Evolutionary conservation across 2,797 vertebrate species (phyloP).

Genomic region (Falco columbarius): DNA sequence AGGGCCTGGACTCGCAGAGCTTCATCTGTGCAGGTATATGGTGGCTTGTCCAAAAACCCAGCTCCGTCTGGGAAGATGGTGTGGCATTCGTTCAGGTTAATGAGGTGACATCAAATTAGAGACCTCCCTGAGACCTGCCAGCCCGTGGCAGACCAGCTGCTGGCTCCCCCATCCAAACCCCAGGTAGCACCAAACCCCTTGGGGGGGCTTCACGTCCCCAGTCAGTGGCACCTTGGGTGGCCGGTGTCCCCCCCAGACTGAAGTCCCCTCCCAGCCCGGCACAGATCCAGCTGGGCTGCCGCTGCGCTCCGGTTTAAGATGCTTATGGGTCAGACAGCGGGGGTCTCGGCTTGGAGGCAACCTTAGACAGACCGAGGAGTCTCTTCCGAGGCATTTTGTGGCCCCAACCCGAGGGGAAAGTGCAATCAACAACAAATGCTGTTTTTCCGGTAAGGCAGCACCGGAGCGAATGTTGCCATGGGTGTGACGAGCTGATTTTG

Average conservation of each 20-base stretch:
- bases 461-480: accelerated
- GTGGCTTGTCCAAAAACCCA: not conserved
- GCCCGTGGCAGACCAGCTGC: not conserved
- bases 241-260: accelerated
- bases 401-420: not conserved
- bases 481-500: not conserved
- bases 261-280: not conserved
- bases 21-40: slow-evolving; percentile 93
- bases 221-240: not conserved
- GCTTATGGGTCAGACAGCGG: not conserved
- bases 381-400: not conserved
- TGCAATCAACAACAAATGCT: not conserved
- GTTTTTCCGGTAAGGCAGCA: slow-evolving; percentile 26
- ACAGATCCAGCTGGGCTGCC: not conserved
- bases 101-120: not conserved
- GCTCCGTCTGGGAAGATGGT: not conserved
- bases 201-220: accelerated
- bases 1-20: slow-evolving; percentile 89
- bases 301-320: not conserved
- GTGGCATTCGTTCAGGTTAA: not conserved
- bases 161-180: not conserved
- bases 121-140: not conserved
- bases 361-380: not conserved
- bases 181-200: not conserved
- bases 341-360: not conserved